Percentiles rank a stretch among this genome's conserved stretches.
Evolutionary conservation across 2,797 vertebrate species (phyloP).

Genomic region (Lithobates sylvaticus): DNA sequence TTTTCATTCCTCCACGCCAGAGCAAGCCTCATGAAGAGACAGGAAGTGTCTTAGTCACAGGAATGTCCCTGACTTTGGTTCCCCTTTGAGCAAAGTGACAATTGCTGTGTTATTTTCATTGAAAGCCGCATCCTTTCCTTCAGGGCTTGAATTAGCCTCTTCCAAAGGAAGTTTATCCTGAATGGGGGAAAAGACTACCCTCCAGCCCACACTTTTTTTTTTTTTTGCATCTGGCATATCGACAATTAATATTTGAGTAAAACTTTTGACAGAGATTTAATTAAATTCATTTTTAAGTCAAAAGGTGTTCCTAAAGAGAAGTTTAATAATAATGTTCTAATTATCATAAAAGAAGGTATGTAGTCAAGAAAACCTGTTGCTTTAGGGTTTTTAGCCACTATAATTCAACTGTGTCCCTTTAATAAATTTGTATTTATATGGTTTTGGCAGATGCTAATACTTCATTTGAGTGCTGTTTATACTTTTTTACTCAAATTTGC

Average conservation of each 20-base stretch:
- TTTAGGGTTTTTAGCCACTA: neutral
- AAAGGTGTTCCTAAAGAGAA: neutral
- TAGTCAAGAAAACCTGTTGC: neutral
- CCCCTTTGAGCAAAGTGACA: constrained; percentile 64
- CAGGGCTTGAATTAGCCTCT: constrained; percentile 62
- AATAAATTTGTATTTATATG: neutral
- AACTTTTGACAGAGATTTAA: constrained; percentile 9
- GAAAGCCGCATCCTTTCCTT: constrained; percentile 63
- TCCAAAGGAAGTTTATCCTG: constrained; percentile 58
- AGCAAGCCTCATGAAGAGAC: constrained; percentile 66
- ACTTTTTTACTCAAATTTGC: neutral
- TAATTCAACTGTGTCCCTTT: neutral
- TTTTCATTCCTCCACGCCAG: constrained; percentile 65
- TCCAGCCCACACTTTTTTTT: constrained; percentile 20
- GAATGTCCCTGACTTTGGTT: constrained; percentile 66
- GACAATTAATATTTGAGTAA: constrained; percentile 30
- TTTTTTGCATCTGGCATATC: constrained; percentile 17
- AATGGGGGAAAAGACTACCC: constrained; percentile 44
- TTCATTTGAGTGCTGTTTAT: constrained; percentile 6
- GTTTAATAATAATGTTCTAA: neutral
- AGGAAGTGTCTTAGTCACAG: constrained; percentile 66
- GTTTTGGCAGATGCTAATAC: neutral
- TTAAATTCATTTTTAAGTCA: neutral
- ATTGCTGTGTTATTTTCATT: constrained; percentile 66
- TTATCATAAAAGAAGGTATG: neutral